These are phyloP conservation scores for Diacarnus erythraeanus DNA, from an alignment of 37 sponge, comb jelly and placozoan genomes.

Conservation along the genomic window DNA sequence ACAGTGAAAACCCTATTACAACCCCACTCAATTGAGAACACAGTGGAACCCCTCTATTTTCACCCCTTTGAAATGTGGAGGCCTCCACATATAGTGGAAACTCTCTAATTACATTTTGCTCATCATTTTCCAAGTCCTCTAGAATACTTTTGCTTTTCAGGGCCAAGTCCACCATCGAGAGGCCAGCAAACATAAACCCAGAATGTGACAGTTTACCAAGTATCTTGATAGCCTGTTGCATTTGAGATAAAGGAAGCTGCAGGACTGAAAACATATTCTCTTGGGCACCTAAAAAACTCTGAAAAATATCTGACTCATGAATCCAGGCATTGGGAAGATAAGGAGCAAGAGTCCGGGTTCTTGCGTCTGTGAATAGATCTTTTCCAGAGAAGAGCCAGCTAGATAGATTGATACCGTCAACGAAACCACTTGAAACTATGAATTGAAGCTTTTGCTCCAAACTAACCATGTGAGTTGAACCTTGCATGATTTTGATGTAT, in stretches of 20 bases:
- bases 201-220: conserved; percentile 41
- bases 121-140: conserved; percentile 8
- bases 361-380: conserved; percentile 64
- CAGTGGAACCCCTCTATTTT: too few species aligned
- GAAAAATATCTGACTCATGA: conserved; percentile 30
- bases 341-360: conserved; percentile 9
- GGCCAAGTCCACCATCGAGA: conserved; percentile 16
- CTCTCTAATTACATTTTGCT: too few species aligned
- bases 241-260: background rate
- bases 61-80: too few species aligned
- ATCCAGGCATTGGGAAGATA: conserved; percentile 50
- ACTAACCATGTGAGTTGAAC: background rate
- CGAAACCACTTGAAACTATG: conserved; percentile 14
- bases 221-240: conserved; percentile 34
- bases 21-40: too few species aligned
- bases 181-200: conserved; percentile 50
- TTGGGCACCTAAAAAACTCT: conserved; percentile 2
- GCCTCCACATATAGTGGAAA: too few species aligned
- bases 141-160: background rate
- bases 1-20: too few species aligned
- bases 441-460: conserved; percentile 7
- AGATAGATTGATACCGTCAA: conserved; percentile 26
- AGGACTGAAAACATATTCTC: conserved; percentile 34
- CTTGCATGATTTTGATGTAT: background rate
- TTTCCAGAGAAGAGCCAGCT: conserved; percentile 63